Base-by-base conservation (phyloP, 2,888 invertebrate species). In the Zygaena filipendulae region DNA sequence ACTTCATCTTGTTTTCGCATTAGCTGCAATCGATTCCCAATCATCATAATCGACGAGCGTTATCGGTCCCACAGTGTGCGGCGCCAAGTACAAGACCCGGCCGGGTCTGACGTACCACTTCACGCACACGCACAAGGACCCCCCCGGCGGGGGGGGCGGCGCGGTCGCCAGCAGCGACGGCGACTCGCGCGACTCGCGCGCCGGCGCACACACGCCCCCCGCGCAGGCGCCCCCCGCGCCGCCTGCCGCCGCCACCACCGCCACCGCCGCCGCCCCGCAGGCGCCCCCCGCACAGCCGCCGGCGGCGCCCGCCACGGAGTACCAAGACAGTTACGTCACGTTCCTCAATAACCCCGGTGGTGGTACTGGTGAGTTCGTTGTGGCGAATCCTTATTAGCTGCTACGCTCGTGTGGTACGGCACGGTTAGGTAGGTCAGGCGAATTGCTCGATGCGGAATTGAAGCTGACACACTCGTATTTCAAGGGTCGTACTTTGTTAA, bases 71-170 rank as follows among this genome's bases (percentile, higher is more conserved):
- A n/a, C 87, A 93, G 93, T 92, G 67, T 97, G 96, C 85, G 92
- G 93, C 68, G 94, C 94, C 57, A 89, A 95, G 61, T 96, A 97
- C 88, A 96, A 97, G 86, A 95, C 95, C 43, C 87, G 95, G 48
- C 95, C 96, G 46, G 96, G 96, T 47, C 86, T 97, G 62, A 94
- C 92, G 52, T 96, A 96, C 84, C 96, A 97, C 86, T 92, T 91
- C 85, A 89, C 90, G 59, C 95, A 95, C 83, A 91, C 92, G 59
- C 93, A 94, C 85, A 84, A 84, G 70, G 84, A 84, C 55, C 77
- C 82, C 39, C 38, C 49, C 7, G 40, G 47, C 12, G 55, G 59
- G 25, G 51, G 49, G 2, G 55, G 56, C 35, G 61, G 63, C 43
- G 64, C 63, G 43, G 64, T 66, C 4, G 66, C 64, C 49, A 63